phyloP scores from a whole-genome alignment of 2,888 invertebrate species.

The Luffia ferchaultella region DNA sequence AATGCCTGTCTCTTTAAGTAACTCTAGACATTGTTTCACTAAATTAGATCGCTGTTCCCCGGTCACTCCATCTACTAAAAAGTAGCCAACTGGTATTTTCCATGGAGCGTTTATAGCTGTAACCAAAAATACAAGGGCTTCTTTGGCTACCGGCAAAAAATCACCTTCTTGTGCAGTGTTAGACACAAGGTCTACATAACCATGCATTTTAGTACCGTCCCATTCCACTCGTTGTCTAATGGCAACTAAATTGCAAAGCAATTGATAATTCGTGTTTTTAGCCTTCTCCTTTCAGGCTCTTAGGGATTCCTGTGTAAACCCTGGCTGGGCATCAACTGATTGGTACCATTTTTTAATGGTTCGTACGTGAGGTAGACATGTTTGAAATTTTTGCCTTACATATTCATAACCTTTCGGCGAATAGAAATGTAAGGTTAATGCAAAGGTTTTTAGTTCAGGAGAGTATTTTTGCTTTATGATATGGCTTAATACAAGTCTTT shows the following conservation, averaged over 20 bases:
- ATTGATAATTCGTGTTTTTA: background rate
- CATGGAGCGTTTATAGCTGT: conserved; percentile 16
- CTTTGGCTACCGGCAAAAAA: conserved; percentile 4
- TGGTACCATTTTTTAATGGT: conserved; percentile 24
- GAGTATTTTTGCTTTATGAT: conserved; percentile 3
- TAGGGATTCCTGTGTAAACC: conserved; percentile 19
- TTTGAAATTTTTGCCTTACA: conserved; percentile 20
- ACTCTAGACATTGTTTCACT: conserved; percentile 11
- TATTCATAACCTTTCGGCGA: conserved; percentile 23
- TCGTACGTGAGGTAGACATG: conserved; percentile 20
- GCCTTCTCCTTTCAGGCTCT: conserved; percentile 11
- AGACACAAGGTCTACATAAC: conserved; percentile 14
- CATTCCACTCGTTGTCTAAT: conserved; percentile 15
- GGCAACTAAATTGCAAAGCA: background rate
- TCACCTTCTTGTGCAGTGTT: background rate
- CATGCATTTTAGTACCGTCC: conserved; percentile 19
- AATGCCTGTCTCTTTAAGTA: conserved; percentile 13
- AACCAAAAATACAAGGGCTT: conserved; percentile 18
- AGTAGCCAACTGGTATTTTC: conserved; percentile 20
- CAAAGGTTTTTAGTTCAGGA: conserved; percentile 18
- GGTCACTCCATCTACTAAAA: conserved; percentile 16
- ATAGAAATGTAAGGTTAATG: conserved; percentile 23
- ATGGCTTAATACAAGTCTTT: background rate
- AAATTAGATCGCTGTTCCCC: conserved; percentile 13
- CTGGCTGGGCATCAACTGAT: conserved; percentile 22